Conservation (phyloP, 2,797 vertebrate species). For the Fratercula arctica region DNA sequence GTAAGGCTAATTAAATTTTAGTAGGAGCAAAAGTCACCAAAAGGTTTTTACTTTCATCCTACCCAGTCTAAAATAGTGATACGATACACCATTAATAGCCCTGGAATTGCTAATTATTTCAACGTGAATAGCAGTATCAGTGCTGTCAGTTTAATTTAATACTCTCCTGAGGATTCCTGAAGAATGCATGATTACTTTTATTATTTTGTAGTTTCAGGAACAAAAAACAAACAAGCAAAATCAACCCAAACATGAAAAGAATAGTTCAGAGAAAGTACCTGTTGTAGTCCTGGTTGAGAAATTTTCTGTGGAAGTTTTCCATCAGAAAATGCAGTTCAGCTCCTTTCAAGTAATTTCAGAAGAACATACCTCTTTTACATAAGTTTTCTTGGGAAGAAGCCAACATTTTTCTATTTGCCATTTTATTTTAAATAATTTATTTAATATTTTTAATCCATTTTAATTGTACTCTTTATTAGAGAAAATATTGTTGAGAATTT, state of each 20-base stretch:
- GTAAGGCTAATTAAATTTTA: slow-evolving; percentile 81
- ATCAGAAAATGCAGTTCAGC: neutral
- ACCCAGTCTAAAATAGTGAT: slow-evolving; percentile 72
- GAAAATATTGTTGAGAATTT: neutral
- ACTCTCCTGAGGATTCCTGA: slow-evolving; percentile 65
- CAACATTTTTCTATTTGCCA: neutral
- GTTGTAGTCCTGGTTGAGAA: neutral
- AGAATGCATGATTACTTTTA: slow-evolving; percentile 68
- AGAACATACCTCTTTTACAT: neutral
- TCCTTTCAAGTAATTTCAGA: neutral
- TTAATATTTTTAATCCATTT: neutral
- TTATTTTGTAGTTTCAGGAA: slow-evolving; percentile 67
- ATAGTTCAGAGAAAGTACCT: neutral
- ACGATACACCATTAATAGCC: slow-evolving; percentile 73
- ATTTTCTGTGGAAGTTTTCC: neutral
- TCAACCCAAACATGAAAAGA: neutral
- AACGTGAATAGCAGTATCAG: slow-evolving; percentile 74
- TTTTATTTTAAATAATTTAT: neutral
- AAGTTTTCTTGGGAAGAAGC: neutral
- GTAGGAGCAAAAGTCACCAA: slow-evolving; percentile 79
- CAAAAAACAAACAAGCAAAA: neutral
- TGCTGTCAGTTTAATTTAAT: slow-evolving; percentile 73
- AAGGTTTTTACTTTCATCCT: slow-evolving; percentile 78
- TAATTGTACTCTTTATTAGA: neutral
- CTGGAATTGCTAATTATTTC: slow-evolving; percentile 79